These are phyloP conservation scores for Oenanthe melanoleuca DNA, from an alignment of 2,113 vertebrate genomes.

Conservation along the genomic window DNA sequence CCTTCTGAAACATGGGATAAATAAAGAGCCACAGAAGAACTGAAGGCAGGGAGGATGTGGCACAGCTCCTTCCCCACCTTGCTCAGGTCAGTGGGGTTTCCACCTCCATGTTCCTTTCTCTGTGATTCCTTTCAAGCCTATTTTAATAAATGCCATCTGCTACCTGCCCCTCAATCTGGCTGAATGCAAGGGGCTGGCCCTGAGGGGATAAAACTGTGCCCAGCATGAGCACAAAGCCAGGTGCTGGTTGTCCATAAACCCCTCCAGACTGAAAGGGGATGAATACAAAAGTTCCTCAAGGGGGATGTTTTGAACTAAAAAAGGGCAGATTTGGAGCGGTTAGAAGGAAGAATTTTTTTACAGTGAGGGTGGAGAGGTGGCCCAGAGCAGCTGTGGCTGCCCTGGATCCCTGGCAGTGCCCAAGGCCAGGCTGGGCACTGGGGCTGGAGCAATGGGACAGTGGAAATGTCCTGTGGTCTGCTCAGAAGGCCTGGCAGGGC, in stretches of 20 bases:
- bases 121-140: background rate
- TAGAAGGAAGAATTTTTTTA: background rate
- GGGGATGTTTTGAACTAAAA: background rate
- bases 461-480: background rate
- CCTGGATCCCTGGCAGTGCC: background rate
- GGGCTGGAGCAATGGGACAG: background rate
- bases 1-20: background rate
- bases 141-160: background rate
- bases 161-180: background rate
- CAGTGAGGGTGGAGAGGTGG: background rate
- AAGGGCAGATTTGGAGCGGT: background rate
- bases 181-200: background rate
- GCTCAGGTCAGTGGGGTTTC: background rate
- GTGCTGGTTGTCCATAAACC: fast-evolving
- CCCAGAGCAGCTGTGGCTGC: background rate
- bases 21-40: background rate
- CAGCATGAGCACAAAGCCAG: background rate
- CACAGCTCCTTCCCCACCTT: background rate
- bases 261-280: background rate
- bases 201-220: background rate
- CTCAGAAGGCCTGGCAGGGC: background rate
- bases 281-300: background rate
- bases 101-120: background rate
- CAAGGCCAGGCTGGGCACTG: background rate
- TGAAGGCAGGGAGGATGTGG: background rate